Evolutionary conservation across 2,113 vertebrate species (phyloP), one percentile per base, ranked within the genome.

Genomic region (Pristiophorus japonicus): DNA sequence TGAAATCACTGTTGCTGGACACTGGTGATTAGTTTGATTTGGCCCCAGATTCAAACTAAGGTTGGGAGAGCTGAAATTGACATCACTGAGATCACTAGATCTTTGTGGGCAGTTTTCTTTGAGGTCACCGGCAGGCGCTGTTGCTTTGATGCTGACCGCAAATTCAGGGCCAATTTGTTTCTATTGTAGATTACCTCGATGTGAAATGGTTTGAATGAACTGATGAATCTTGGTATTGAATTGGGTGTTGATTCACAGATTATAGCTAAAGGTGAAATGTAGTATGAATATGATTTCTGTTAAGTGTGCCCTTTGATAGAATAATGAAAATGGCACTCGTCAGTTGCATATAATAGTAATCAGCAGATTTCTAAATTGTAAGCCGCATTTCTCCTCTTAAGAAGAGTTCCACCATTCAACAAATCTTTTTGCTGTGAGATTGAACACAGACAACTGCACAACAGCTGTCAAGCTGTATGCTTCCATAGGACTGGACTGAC

Each of bases 151-250:
- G 51, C 51, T 51, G 51, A 51, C 51, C 51, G 4, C 51, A 51
- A 51, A 51, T 51, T 51, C 51, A 1, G 4, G 51, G 51, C 51
- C 45, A 81, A 55, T 95, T 94, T 95, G 45, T 84, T 95, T 85
- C 92, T 87, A 91, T 94, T 95, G 42, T 30, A 94, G 88, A 94
- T 96, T 96, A 65, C 42, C 96, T 95, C 62, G 96, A 95, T 95
- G 96, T 73, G 92, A 96, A 95, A 55, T 70, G 96, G 88, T 96
- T 70, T 93, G 92, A 95, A 92, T 95, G 95, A 96, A 95, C 96
- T 96, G 85, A 67, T 59, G 96, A 30, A 96, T 95, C 93, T 62
- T 96, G 95, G 75, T 95, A 96, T 96, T 96, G 96, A 96, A 96
- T 96, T 91, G 96, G 55, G 55, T 95, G 38, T 95, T 66, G 63